Evolutionary conservation across 2,888 invertebrate genomes (phyloP).

Genomic region (Agrotis puta): DNA sequence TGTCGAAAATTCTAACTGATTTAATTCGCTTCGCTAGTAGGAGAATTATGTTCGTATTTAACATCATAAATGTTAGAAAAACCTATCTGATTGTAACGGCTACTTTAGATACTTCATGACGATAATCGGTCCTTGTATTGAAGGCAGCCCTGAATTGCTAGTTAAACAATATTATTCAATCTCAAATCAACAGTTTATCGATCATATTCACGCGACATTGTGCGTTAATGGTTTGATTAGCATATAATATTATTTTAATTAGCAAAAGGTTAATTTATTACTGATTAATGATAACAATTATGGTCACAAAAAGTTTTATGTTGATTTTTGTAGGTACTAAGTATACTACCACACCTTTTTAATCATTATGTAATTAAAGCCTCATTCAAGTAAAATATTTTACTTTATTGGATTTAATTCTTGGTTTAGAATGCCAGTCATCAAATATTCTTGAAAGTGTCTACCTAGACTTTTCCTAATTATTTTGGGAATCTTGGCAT

Average conservation of each 20-base stretch:
- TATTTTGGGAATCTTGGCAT: too few species aligned
- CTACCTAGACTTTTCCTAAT: too few species aligned
- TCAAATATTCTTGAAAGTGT: neutral
- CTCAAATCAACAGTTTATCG: constrained; percentile 64
- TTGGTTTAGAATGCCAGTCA: neutral
- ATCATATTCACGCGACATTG: constrained; percentile 68
- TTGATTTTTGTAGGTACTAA: constrained; percentile 5
- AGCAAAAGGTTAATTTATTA: constrained; percentile 62
- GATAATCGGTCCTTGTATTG: too few species aligned
- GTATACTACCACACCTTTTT: neutral
- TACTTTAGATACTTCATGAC: too few species aligned
- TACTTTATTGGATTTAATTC: neutral
- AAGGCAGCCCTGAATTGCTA: neutral
- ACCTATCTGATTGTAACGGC: too few species aligned
- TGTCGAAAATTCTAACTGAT: too few species aligned
- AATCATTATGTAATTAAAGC: constrained; percentile 1
- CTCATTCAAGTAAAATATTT: neutral
- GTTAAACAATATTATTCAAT: constrained; percentile 30
- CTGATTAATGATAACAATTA: constrained; percentile 56
- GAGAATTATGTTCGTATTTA: too few species aligned
- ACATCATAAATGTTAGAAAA: too few species aligned
- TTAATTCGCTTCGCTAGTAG: too few species aligned
- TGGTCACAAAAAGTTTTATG: constrained; percentile 29
- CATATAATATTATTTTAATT: constrained; percentile 61
- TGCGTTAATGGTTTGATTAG: constrained; percentile 67